These are phyloP conservation scores for Moxostoma hubbsi DNA, from an alignment of 2,797 vertebrate species.

Conservation along the genomic window DNA sequence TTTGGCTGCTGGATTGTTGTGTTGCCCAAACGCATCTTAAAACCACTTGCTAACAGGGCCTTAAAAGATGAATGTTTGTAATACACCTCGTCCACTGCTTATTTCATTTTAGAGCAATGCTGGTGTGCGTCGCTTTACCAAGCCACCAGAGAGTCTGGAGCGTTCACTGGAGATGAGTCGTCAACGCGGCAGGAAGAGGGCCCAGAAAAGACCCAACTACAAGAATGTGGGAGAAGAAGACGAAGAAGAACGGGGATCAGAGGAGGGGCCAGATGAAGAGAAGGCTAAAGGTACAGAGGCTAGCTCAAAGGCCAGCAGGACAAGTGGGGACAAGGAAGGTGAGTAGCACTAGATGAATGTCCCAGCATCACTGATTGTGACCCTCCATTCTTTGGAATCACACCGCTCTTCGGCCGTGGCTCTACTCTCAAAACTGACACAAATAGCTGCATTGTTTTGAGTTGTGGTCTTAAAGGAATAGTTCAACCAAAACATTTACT, in stretches of 20 bases:
- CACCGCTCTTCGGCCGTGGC: constrained; percentile 39
- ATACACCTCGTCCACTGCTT: constrained; percentile 6
- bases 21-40: no score
- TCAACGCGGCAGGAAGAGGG: constrained; percentile 88
- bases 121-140: constrained; percentile 89
- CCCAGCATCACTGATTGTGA: constrained; percentile 52
- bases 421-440: constrained; percentile 54
- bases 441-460: neutral
- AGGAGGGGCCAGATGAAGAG: constrained; percentile 84
- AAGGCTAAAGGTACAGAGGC: constrained; percentile 91
- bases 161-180: constrained; percentile 94
- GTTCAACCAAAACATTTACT: no score
- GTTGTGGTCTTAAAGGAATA: neutral
- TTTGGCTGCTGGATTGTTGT: no score
- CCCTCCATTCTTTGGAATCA: constrained; percentile 39
- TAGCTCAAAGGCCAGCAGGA: constrained; percentile 88
- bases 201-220: constrained; percentile 96
- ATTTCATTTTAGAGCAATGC: constrained; percentile 76
- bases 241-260: constrained; percentile 86
- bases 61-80: neutral
- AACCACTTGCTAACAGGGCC: no score
- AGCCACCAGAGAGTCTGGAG: constrained; percentile 91
- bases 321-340: constrained; percentile 95
- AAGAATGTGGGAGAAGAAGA: constrained; percentile 97
- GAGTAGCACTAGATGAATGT: constrained; percentile 71